Conservation (phyloP, 2,113 vertebrate species). For the Pelvicachromis taeniatus region DNA sequence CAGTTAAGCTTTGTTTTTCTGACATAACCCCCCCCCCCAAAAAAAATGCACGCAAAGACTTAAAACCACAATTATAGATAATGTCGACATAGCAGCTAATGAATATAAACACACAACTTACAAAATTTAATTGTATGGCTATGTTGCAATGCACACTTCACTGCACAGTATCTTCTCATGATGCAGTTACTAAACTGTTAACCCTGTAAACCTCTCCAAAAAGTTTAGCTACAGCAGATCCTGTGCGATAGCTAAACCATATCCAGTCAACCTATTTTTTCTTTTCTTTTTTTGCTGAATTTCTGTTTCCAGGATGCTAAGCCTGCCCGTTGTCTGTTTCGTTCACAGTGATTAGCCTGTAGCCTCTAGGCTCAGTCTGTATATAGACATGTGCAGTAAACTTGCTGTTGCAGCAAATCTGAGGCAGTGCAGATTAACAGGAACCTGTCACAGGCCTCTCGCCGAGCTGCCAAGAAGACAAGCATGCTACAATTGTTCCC, state of each 20-base stretch:
- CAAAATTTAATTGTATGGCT: not conserved
- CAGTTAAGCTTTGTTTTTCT: not conserved
- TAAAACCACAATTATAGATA: not conserved
- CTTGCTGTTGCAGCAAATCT: conserved; percentile 61
- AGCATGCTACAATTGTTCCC: not conserved
- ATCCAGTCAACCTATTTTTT: conserved; percentile 12
- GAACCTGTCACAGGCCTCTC: conserved; percentile 21
- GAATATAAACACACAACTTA: not conserved
- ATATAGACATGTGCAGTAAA: conserved; percentile 45
- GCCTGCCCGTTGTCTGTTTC: conserved; percentile 55
- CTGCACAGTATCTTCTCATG: not conserved
- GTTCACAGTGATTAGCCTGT: conserved; percentile 57
- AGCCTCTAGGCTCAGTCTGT: conserved; percentile 56
- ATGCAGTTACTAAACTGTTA: not conserved
- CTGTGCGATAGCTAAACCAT: not conserved
- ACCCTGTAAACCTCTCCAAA: not conserved
- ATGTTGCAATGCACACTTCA: not conserved
- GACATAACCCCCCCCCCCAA: not conserved
- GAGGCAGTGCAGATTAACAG: conserved; percentile 42
- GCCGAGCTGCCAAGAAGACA: not conserved
- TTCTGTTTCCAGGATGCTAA: conserved; percentile 50
- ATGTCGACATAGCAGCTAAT: not conserved
- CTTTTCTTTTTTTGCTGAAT: conserved; percentile 44
- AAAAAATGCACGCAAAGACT: not conserved
- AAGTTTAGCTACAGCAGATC: not conserved